Evolutionary conservation across 2,113 vertebrate genomes (phyloP).

Genomic region (Maccullochella peelii): DNA sequence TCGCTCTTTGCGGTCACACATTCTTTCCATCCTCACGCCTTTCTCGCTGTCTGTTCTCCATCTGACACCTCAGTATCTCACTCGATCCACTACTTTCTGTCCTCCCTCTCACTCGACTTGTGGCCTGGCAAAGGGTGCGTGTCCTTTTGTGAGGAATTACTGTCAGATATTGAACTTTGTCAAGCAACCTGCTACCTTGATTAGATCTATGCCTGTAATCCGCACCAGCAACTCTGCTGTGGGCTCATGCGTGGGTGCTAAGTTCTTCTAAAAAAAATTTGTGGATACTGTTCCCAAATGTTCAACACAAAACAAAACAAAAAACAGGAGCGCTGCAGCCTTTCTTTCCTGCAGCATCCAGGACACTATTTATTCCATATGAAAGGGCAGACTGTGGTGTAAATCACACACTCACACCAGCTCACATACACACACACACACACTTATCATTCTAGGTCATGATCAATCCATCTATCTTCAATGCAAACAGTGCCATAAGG

Average conservation of each 20-base stretch:
- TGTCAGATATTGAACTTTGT: conserved; percentile 39
- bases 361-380: conserved; percentile 31
- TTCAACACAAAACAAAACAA: conserved; percentile 1
- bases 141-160: conserved; percentile 1
- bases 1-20: conserved; percentile 17
- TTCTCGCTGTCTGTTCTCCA: conserved; percentile 22
- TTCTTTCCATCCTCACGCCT: conserved; percentile 44
- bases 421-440: conserved; percentile 7
- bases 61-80: conserved; percentile 20
- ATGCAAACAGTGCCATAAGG: conserved; percentile 32
- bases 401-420: conserved; percentile 30
- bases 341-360: conserved; percentile 13
- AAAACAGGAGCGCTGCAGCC: background rate
- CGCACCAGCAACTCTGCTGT: conserved; percentile 12
- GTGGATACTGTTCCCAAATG: conserved; percentile 10
- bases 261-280: conserved; percentile 40
- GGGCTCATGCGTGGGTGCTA: conserved; percentile 17
- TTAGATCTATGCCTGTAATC: conserved; percentile 16
- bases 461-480: conserved; percentile 35
- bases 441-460: conserved; percentile 33
- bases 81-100: conserved; percentile 38
- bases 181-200: conserved; percentile 11
- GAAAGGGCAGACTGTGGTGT: conserved; percentile 19
- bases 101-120: conserved; percentile 1
- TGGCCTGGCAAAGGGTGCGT: background rate